Evolutionary conservation across 2,888 invertebrate genomes (phyloP).

Genomic region (Dolomedes plantarius): DNA sequence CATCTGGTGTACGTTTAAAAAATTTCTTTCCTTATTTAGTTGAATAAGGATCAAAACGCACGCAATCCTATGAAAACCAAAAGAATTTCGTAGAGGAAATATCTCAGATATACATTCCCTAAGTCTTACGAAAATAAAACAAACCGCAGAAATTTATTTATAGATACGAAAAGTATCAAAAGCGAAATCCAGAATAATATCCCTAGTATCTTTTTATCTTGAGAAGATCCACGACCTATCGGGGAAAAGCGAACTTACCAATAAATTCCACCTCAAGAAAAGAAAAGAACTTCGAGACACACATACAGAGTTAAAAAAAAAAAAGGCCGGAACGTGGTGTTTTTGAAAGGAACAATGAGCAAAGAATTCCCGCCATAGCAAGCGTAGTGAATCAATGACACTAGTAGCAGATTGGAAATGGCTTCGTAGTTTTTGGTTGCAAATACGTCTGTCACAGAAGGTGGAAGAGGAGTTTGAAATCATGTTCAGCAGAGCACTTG

Average conservation of each 20-base stretch:
- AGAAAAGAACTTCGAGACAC: conserved; percentile 8
- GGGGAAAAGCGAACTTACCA: conserved; percentile 48
- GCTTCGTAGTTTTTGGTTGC: conserved; percentile 51
- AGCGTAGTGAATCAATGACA: conserved; percentile 58
- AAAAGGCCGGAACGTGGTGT: conserved; percentile 30
- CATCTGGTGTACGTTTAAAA: too few relatives aligned
- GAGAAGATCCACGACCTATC: conserved; percentile 50
- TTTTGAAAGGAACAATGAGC: conserved; percentile 54
- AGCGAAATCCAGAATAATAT: conserved; percentile 44
- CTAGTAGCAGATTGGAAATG: conserved; percentile 39
- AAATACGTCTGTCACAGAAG: conserved; percentile 55
- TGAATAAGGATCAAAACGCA: too few relatives aligned
- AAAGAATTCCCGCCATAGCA: conserved; percentile 36
- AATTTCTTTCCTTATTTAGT: too few relatives aligned
- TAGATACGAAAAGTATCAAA: conserved; percentile 58
- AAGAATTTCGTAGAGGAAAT: too few relatives aligned
- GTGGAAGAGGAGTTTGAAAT: background rate
- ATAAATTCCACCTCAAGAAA: conserved; percentile 46
- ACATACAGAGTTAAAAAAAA: background rate
- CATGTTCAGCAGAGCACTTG: conserved; percentile 1
- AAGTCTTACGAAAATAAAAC: conserved; percentile 27
- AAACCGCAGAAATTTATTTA: conserved; percentile 59
- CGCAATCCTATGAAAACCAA: too few relatives aligned
- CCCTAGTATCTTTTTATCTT: conserved; percentile 47
- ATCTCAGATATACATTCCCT: background rate